A percentile compares a stretch with the other conserved stretches of the same genome.
These are phyloP conservation scores for Scolopax mira DNA, from an alignment of 2,113 vertebrate genomes.

Conservation along the genomic window DNA sequence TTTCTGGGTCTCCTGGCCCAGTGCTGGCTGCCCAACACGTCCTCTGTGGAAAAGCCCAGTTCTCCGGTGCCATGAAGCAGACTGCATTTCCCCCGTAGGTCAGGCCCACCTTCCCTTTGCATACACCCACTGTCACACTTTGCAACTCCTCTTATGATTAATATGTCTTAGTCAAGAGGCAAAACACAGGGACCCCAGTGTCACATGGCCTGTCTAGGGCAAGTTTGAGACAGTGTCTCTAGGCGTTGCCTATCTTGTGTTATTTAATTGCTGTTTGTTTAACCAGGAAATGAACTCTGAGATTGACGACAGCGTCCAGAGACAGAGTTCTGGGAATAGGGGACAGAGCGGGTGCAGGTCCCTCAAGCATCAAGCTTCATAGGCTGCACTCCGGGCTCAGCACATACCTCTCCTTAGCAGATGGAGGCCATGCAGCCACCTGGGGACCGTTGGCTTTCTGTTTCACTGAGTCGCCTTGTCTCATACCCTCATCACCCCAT, in stretches of 20 bases:
- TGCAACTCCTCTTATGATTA: conserved; percentile 14
- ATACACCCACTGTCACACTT: background rate
- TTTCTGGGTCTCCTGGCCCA: background rate
- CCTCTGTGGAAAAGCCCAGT: background rate
- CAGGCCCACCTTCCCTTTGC: background rate
- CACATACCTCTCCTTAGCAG: background rate
- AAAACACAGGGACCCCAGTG: conserved; percentile 63
- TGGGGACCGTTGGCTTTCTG: background rate
- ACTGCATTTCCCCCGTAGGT: background rate
- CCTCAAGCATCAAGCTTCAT: background rate
- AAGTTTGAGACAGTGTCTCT: conserved; percentile 63
- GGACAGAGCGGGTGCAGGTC: background rate
- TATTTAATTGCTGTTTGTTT: conserved; percentile 77
- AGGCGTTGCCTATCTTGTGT: conserved; percentile 68
- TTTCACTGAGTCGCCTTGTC: background rate
- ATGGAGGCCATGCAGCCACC: background rate
- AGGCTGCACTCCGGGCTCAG: background rate
- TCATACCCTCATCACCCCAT: background rate
- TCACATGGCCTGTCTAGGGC: conserved; percentile 48
- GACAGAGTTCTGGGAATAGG: conserved; percentile 64
- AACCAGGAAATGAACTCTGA: conserved; percentile 73
- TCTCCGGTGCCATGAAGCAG: background rate
- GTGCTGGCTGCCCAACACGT: background rate
- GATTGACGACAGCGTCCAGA: conserved; percentile 53
- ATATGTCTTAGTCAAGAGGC: conserved; percentile 24